Evolutionary conservation across 1,140 invertebrate genomes (phyloP).

Genomic region (Hycleus phaleratus): DNA sequence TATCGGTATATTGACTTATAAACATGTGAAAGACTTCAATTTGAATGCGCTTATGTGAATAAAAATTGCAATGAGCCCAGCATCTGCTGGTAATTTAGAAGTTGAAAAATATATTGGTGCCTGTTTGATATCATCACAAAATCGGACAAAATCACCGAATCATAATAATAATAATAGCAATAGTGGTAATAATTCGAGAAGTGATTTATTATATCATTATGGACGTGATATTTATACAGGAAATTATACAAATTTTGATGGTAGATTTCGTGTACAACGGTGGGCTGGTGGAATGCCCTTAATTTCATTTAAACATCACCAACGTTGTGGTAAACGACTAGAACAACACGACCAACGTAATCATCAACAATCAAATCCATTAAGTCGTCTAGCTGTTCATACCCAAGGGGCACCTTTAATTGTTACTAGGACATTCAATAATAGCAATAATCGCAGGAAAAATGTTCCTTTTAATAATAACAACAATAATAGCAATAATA

Average conservation of each 20-base stretch:
- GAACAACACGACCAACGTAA: conserved; percentile 22
- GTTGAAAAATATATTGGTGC: conserved; percentile 60
- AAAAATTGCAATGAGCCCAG: conserved; percentile 48
- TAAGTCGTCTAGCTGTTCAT: conserved; percentile 62
- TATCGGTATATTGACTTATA: too few relatives aligned
- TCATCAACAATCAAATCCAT: conserved; percentile 38
- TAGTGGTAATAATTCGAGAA: not conserved
- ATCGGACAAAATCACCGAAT: conserved; percentile 29
- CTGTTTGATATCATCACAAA: conserved; percentile 53
- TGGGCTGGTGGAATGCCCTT: conserved; percentile 37
- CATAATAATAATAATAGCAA: not conserved
- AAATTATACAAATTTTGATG: not conserved
- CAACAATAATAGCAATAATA: conserved; percentile 4
- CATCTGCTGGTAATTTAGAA: conserved; percentile 49
- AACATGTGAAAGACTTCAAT: too few relatives aligned
- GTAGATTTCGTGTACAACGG: conserved; percentile 16
- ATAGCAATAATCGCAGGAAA: conserved; percentile 33
- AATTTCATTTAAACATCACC: conserved; percentile 31
- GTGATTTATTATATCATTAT: not conserved
- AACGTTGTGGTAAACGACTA: conserved; percentile 13
- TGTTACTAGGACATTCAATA: conserved; percentile 46
- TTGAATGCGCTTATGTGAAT: too few relatives aligned
- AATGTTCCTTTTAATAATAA: conserved; percentile 14
- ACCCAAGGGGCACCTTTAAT: conserved; percentile 70
- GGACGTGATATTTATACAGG: not conserved